Base-by-base conservation (phyloP, 2,797 vertebrate genomes). In the Oceanodroma leucorhoa region DNA sequence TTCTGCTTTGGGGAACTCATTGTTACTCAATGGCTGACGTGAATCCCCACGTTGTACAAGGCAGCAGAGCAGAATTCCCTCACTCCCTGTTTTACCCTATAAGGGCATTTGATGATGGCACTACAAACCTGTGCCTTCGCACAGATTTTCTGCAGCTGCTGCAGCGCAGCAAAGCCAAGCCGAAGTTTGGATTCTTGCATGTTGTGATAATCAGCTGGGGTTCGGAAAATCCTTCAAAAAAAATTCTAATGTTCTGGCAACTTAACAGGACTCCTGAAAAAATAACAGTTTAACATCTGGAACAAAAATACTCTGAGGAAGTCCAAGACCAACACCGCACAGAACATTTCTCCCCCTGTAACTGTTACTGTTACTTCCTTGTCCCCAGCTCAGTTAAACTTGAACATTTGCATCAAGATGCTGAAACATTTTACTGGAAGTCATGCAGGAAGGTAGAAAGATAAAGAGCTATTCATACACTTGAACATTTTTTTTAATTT, bases 91-190 rank as follows among this genome's bases (percentile, higher is more conserved):
- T 98, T 98, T 97, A 97, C 98, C 98, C 97, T 98, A 98, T 97
- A 98, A 98, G 98, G 98, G 43, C 96, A 96, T 97, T 96, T 19
- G 34, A 88, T 94, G 94, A 97, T 96, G 89, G 88, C 23, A 48
- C 89, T 62, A 53, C 64, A 48, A 96, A 96, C 94, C 97, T 97
- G 95, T 54, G 60, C 86, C 96, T 97, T 96, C 6, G 7, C 92
- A 96, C 98, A 97, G 95, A 97, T 97, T 98, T 98, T 80, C 55
- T 97, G 97, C 98, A 99, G 98, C 98, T 98, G 98, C 97, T 97
- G 95, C 91, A 97, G 97, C 84, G 57, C 94, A 50, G 97, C 94
- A 89, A 97, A 97, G 98, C 97, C 93, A 96, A 97, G 96, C 94
- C 92, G 88, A 71, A 93, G 90, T 95, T 96, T 96, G 95, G 97